Base-by-base conservation (phyloP, 2,797 vertebrate species). In the Remorina albescens region DNA sequence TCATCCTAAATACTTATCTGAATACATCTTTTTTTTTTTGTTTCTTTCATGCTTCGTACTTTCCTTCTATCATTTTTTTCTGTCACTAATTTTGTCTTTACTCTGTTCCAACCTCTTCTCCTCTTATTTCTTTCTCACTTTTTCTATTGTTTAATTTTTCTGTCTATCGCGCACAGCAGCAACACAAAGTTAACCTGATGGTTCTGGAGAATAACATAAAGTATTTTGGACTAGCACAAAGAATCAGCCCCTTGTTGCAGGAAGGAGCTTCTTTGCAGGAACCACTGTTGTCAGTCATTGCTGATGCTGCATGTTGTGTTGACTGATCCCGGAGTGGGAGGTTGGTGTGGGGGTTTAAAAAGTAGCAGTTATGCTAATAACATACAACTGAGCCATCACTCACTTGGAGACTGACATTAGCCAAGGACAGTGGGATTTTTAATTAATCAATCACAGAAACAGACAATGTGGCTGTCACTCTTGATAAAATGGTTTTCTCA, bases 221-320 rank as follows among this genome's bases (percentile, higher is more conserved):
- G 68, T 36, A 59, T 76, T 10, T 25, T 28, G 37, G 1, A 61
- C 2, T 34, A 51, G 74, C 26, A 55, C 83, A 93, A 90, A 91
- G 89, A 89, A 88, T 71, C 67, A 32, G 68, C 76, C 37, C 54
- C 67, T 44, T 44, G 56, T n/a, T 55, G 30, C 42, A 37, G 61
- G 80, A 61, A 49, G 72, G 77, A 26, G 63, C 70, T 89, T 91
- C 84, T 89, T 90, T 87, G 86, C 65, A 66, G 83, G 86, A 92
- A 87, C 68, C 81, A 73, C 66, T 75, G 74, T 66, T 87, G 77
- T 85, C 61, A 74, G 61, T 67, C 64, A 61, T 16, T 50, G 55
- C 28, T 46, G 44, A 70, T 1, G 21, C 64, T 58, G 57, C 54
- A 76, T 37, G 41, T 71, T 64, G 75, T 39, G 50, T 67, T 69